Evolutionary conservation across 2,113 vertebrate species (phyloP).

Genomic region (Tapirus terrestris): DNA sequence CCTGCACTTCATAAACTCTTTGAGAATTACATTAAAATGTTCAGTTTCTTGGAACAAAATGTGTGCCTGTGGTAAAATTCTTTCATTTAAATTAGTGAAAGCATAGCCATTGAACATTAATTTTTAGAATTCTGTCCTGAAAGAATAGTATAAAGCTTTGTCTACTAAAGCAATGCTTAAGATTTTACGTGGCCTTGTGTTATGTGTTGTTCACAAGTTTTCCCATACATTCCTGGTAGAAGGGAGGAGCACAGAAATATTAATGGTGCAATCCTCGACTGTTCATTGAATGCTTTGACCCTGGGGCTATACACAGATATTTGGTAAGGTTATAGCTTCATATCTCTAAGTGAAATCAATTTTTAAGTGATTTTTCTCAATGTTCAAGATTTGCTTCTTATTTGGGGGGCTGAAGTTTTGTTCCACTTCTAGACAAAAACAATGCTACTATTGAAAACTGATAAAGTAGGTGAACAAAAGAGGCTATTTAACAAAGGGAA

Average conservation of each 20-base stretch:
- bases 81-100: conserved; percentile 78
- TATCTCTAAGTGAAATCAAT: conserved; percentile 45
- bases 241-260: conserved; percentile 53
- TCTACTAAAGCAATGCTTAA: conserved; percentile 73
- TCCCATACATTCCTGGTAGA: conserved; percentile 62
- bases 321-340: conserved; percentile 42
- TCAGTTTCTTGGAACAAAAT: neutral
- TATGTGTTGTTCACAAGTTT: conserved; percentile 71
- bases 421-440: conserved; percentile 13
- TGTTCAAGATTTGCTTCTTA: neutral
- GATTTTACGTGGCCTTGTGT: conserved; percentile 71
- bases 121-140: conserved; percentile 73
- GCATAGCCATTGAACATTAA: conserved; percentile 74
- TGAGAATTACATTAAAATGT: conserved; percentile 22
- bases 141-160: conserved; percentile 73
- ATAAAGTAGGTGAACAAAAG: neutral
- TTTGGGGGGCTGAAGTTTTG: neutral
- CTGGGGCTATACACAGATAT: conserved; percentile 52
- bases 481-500: conserved; percentile 23
- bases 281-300: conserved; percentile 58
- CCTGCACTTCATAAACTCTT: neutral
- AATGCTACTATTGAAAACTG: neutral
- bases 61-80: conserved; percentile 48
- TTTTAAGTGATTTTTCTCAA: conserved; percentile 49
- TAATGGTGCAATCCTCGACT: conserved; percentile 57